Evolutionary conservation across 1,140 invertebrate genomes (phyloP), one percentile per base, ranked within the genome.

Genomic region (Psilanteris sp.): DNA sequence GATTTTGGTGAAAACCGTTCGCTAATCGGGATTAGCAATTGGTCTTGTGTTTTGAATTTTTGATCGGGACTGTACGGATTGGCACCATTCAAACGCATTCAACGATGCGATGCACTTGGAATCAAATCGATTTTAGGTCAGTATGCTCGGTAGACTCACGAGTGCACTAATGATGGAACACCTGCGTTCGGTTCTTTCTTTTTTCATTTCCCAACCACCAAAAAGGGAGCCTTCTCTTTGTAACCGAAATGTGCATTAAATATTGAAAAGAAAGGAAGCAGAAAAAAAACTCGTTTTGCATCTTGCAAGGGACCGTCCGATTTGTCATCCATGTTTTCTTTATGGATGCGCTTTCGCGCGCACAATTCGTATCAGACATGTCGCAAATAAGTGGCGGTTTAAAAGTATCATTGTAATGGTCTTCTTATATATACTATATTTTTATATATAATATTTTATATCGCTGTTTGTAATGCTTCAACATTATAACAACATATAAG

Each of bases 201-300:
- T 32, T 15, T 54, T 66, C 44, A 62, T 62, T 62, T 50, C 34
- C 36, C 36, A 36, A 54, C 36, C 27, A 52, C 11, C 57, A 7
- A 66, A 36, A 14, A 24, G 48, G 46, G 61, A 54, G 14, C 34
- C n/a, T 43, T 52, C 13, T 52, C 37, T 52, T 66, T 66, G 61
- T 66, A 43, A 66, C 59, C 10, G 59, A 62, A 62, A 62, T 62
- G 55, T 61, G 44, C 44, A 64, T 64, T 64, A 64, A 64, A 41
- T 59, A 29, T 39, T 39, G 22, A 32, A 22, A 13, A 31, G 24
- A 64, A 43, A 50, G 27, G 46, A 37, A 27, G n/a, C 29, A 52
- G 14, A 39, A 37, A 37, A 29, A 11, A 15, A 62, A 62, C 57
- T n/a, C 20, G 57, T 62, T 62, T 50, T 50, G 43, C 29, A 18